Evolutionary conservation across 2,888 invertebrate genomes (phyloP).

Genomic region (Cancer borealis): DNA sequence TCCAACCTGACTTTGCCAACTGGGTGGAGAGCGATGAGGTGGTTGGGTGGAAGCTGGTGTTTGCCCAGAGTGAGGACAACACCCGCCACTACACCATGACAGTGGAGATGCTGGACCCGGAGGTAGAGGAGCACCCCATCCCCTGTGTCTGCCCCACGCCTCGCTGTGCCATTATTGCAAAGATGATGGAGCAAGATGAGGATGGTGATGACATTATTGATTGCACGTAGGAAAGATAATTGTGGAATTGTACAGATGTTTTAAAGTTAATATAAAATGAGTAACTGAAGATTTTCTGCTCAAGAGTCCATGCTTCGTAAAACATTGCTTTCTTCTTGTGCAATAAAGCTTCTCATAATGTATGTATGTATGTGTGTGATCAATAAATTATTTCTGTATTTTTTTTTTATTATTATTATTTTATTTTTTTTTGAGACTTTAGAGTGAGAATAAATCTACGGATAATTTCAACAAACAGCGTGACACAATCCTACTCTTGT

Average conservation of each 20-base stretch:
- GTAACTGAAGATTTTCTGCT: not conserved
- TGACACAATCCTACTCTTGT: no score
- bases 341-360: constrained; percentile 35
- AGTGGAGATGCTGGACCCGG: constrained; percentile 86
- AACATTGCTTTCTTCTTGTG: not conserved
- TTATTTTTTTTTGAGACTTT: not conserved
- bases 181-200: constrained; percentile 73
- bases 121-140: constrained; percentile 87
- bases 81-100: constrained; percentile 85
- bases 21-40: constrained; percentile 80
- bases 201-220: constrained; percentile 57
- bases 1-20: constrained; percentile 36
- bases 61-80: constrained; percentile 84
- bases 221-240: constrained; percentile 34
- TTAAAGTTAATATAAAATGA: not conserved
- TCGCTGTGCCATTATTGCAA: constrained; percentile 74
- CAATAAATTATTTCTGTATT: constrained; percentile 29
- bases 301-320: not conserved
- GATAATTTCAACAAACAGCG: not conserved
- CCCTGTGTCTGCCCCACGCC: constrained; percentile 85
- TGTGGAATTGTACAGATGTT: not conserved
- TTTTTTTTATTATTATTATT: not conserved
- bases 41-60: constrained; percentile 83
- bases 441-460: not conserved
- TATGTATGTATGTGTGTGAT: not conserved